A percentile compares a stretch with the other conserved stretches of the same genome.
phyloP scores from a whole-genome alignment of 1,140 invertebrate species.

The Thaumetopoea pityocampa region DNA sequence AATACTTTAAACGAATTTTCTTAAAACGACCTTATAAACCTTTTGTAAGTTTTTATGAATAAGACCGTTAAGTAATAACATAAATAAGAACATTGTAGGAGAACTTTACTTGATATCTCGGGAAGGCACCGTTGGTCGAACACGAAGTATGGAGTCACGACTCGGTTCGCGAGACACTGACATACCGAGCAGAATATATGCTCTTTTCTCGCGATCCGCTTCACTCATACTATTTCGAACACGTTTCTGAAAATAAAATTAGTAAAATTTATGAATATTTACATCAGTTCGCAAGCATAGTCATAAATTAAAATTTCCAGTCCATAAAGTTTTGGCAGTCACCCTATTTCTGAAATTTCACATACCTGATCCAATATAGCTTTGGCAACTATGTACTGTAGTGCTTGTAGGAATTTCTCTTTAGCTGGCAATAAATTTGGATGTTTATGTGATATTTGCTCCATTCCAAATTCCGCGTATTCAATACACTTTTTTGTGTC shows the following conservation, averaged over 20 bases:
- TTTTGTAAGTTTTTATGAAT: too few species aligned
- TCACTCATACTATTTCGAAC: constrained; percentile 52
- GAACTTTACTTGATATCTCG: constrained; percentile 46
- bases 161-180: constrained; percentile 58
- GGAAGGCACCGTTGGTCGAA: constrained; percentile 44
- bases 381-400: constrained; percentile 47
- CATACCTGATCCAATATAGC: constrained; percentile 59
- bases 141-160: constrained; percentile 51
- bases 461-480: constrained; percentile 54
- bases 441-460: constrained; percentile 54
- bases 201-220: constrained; percentile 53
- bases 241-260: constrained; percentile 50
- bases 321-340: constrained; percentile 4
- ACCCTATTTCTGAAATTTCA: constrained; percentile 12
- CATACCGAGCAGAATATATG: constrained; percentile 59
- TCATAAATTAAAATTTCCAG: constrained; percentile 9
- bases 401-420: constrained; percentile 48
- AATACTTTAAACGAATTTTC: too few species aligned
- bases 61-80: too few species aligned
- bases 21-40: too few species aligned
- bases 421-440: constrained; percentile 46
- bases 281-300: constrained; percentile 17
- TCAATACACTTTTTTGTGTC: constrained; percentile 58
- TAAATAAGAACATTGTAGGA: neutral
- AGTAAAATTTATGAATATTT: constrained; percentile 13